A percentile compares a stretch with the other conserved stretches of the same genome.
Evolutionary conservation across 1,140 invertebrate genomes (phyloP).

Genomic region (Lepidurus couesii): DNA sequence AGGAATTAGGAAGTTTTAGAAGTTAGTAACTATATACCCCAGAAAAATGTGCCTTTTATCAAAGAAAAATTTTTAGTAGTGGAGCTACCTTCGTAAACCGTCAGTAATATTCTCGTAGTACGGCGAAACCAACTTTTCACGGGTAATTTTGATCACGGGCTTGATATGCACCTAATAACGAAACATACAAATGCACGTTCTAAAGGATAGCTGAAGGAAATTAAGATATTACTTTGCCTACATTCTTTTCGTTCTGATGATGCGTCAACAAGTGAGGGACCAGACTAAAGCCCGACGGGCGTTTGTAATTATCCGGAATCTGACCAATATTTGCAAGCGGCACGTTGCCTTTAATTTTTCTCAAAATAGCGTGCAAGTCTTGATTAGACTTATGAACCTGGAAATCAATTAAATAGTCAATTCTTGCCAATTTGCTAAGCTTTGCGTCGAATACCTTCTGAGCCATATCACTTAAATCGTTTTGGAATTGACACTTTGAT

Average conservation of each 20-base stretch:
- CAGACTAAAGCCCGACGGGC: constrained; percentile 56
- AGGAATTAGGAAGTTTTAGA: not conserved
- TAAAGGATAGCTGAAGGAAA: too few relatives aligned
- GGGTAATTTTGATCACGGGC: constrained; percentile 24
- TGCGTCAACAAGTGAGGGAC: constrained; percentile 49
- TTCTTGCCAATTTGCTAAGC: not conserved
- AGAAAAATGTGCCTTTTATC: not conserved
- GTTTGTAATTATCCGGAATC: constrained; percentile 52
- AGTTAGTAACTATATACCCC: not conserved
- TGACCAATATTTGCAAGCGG: constrained; percentile 51
- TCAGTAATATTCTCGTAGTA: constrained; percentile 7
- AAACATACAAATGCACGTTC: not conserved
- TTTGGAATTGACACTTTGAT: constrained; percentile 7
- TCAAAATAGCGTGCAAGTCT: constrained; percentile 60
- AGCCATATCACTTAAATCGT: not conserved
- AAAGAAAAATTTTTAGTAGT: not conserved
- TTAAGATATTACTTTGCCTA: constrained; percentile 16
- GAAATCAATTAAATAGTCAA: constrained; percentile 18
- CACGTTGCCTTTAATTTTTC: constrained; percentile 57
- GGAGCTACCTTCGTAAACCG: not conserved
- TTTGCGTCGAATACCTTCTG: not conserved
- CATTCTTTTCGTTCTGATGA: constrained; percentile 34
- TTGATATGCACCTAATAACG: constrained; percentile 7
- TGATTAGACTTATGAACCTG: constrained; percentile 63
- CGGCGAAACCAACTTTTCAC: not conserved